Evolutionary conservation across 2,888 invertebrate species (phyloP), one percentile per base, ranked within the genome.

Genomic region (Agrochola lota): DNA sequence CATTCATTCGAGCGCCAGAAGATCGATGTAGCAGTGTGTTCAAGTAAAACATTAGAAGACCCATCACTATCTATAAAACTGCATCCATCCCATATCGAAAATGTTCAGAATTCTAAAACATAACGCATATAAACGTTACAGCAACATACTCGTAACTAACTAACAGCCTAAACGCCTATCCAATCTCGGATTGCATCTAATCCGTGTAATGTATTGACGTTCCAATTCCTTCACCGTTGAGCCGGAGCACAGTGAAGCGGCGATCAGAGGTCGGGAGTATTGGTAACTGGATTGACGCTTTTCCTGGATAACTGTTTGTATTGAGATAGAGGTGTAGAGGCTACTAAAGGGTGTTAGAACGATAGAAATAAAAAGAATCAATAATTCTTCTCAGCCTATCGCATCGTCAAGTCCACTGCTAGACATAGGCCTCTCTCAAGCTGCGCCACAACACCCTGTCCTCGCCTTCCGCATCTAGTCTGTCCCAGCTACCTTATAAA

Each of bases 131-230:
- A n/a, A 30, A 3, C 9, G n/a, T n/a, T 12, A 26, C 52, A 40
- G 49, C 6, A 71, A 71, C 55, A 23, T 57, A 70, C 7, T 57
- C 20, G 69, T 40, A 35, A 55, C 17, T 11, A n/a, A 40, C n/a
- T 35, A 40, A 40, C 40, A 40, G 0, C n/a, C 35, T 11, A 43
- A 64, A 52, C 30, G 59, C 9, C 30, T 35, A 78, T 83, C 49
- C 60, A 74, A 83, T 78, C 55, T 43, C 30, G 17, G 0, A 78
- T 40, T 69, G 74, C 78, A 83, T 71, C 23, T 78, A 78, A 83
- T 82, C 30, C 59, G 20, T 52, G 68, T 68, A 74, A 83, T 83
- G 83, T 83, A 78, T 83, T 74, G 74, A 74, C 78, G 68, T 26
- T 59, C 49, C 78, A 63, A 67, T 67, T 55, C 66, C 77, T 70